These are phyloP conservation scores for Mesoclemmys tuberculata DNA, from an alignment of 2,113 vertebrate genomes.

Conservation along the genomic window DNA sequence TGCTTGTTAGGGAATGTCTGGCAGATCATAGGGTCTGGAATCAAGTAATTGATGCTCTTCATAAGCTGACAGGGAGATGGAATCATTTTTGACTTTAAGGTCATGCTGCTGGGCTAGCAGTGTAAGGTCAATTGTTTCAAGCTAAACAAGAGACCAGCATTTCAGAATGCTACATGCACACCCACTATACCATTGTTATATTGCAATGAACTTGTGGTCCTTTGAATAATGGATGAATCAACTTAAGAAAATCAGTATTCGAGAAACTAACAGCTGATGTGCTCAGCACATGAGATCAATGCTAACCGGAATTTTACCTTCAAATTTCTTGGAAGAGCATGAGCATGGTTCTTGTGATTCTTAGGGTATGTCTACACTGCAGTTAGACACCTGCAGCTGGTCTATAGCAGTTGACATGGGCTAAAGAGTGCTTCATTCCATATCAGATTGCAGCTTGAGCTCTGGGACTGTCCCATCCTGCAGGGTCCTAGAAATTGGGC, in stretches of 20 bases:
- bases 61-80: rapidly evolving
- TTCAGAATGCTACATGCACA: not conserved
- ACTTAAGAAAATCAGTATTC: not conserved
- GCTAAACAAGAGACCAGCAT: not conserved
- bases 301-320: not conserved
- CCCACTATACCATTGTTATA: not conserved
- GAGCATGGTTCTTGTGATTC: not conserved
- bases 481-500: not conserved
- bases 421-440: not conserved
- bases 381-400: not conserved
- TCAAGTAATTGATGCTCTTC: not conserved
- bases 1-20: not conserved
- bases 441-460: not conserved
- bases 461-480: not conserved
- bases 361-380: not conserved
- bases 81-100: not conserved
- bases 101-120: not conserved
- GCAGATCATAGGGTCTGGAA: not conserved
- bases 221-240: not conserved
- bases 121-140: not conserved
- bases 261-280: not conserved
- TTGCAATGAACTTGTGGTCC: not conserved
- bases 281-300: not conserved
- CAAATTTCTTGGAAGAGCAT: not conserved
- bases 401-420: not conserved